Evolutionary conservation across 2,797 vertebrate species (phyloP).

Genomic region (Peromyscus melanophrys): DNA sequence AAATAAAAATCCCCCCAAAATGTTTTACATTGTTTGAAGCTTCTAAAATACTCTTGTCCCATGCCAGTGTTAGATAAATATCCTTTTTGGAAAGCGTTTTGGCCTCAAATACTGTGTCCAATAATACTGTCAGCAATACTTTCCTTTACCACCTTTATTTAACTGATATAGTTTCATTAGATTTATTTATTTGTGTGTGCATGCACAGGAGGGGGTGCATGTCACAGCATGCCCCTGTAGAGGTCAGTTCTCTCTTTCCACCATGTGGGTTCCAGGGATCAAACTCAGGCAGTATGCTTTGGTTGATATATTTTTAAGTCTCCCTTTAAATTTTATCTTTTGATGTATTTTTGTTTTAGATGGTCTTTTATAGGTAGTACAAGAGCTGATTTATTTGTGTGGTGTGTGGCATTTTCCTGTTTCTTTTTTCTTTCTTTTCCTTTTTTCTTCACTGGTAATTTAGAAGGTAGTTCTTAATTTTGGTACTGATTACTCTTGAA

Average conservation of each 20-base stretch:
- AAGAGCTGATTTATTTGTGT: background rate
- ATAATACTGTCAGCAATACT: background rate
- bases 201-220: background rate
- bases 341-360: constrained; percentile 20
- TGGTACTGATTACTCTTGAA: background rate
- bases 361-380: constrained; percentile 34
- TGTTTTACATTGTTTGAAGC: constrained; percentile 43
- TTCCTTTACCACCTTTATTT: constrained; percentile 44
- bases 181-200: background rate
- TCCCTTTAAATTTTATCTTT: constrained; percentile 48
- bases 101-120: constrained; percentile 42
- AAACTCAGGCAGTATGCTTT: background rate
- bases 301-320: constrained; percentile 45
- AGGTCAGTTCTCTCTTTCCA: background rate
- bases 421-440: background rate
- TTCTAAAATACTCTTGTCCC: constrained; percentile 23
- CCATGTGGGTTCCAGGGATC: background rate
- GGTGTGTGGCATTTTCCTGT: background rate
- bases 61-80: background rate
- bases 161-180: constrained; percentile 23
- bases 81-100: constrained; percentile 24
- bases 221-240: background rate
- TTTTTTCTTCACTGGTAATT: constrained; percentile 18
- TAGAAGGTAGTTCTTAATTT: constrained; percentile 54
- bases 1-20: background rate